A percentile compares a stretch with the other conserved stretches of the same genome.
Evolutionary conservation across 2,888 invertebrate genomes (phyloP).

Genomic region (Thysanoteuthis rhombus): DNA sequence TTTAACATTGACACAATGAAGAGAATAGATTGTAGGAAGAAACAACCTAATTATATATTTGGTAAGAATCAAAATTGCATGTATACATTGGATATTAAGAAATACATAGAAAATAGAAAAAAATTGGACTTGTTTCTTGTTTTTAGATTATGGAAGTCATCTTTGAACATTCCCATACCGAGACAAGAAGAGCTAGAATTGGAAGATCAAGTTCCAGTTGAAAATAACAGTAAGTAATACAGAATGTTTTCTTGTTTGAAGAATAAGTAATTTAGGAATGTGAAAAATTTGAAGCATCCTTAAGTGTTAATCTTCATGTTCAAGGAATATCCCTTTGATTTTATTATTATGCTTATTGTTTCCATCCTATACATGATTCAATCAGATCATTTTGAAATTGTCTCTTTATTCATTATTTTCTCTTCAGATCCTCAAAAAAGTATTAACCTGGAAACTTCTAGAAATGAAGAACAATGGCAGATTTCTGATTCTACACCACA

Average conservation of each 20-base stretch:
- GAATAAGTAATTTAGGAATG: too few species aligned
- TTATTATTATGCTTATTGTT: too few species aligned
- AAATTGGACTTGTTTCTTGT: neutral
- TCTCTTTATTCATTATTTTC: neutral
- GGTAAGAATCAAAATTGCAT: too few species aligned
- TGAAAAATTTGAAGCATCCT: too few species aligned
- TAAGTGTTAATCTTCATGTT: too few species aligned
- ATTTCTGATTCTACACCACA: neutral
- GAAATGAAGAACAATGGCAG: neutral
- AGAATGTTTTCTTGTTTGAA: neutral
- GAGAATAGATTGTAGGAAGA: too few species aligned
- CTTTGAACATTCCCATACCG: conserved; percentile 60
- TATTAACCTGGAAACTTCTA: neutral
- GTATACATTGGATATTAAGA: too few species aligned
- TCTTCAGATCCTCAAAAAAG: neutral
- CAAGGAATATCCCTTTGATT: too few species aligned
- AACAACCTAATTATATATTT: too few species aligned
- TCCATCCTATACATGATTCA: too few species aligned
- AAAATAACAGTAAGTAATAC: neutral
- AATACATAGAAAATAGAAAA: too few species aligned
- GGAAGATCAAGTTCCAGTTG: conserved; percentile 45
- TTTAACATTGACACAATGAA: too few species aligned
- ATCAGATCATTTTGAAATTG: neutral
- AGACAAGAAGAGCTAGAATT: conserved; percentile 62
- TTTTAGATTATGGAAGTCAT: conserved; percentile 54